phyloP scores from a whole-genome alignment of 2,888 invertebrate genomes.

The Allolobophora icterica region DNA sequence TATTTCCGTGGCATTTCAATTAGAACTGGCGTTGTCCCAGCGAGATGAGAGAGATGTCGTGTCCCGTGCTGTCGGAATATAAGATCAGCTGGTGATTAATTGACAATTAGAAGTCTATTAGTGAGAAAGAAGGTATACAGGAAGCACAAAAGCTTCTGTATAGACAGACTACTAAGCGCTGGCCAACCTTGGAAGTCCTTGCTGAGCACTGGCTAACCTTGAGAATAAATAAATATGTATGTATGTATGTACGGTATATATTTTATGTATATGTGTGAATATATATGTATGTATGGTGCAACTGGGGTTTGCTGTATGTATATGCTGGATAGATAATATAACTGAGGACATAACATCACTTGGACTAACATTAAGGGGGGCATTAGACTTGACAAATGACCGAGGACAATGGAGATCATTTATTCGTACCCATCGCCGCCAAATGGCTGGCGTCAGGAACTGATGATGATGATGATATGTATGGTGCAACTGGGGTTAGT shows the following conservation, averaged over 20 bases:
- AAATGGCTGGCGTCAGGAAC: too few relatives aligned
- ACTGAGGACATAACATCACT: too few relatives aligned
- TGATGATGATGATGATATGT: too few relatives aligned
- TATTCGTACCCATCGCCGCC: too few relatives aligned
- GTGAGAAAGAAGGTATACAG: background rate
- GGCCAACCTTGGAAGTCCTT: background rate
- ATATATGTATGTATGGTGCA: background rate
- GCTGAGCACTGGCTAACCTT: background rate
- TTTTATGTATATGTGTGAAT: background rate
- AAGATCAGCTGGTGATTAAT: slow-evolving; percentile 3
- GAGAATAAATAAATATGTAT: background rate
- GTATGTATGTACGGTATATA: too few relatives aligned
- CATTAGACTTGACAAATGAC: too few relatives aligned
- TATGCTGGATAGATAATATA: too few relatives aligned
- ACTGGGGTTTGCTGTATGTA: too few relatives aligned
- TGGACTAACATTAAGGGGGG: too few relatives aligned
- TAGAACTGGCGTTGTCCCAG: background rate
- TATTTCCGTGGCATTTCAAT: background rate
- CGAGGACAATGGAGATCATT: too few relatives aligned
- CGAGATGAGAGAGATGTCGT: background rate
- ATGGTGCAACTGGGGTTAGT: background rate
- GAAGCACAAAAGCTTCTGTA: background rate
- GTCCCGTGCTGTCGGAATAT: background rate
- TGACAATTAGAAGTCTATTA: background rate
- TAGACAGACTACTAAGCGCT: background rate